Percentiles rank a stretch among this genome's conserved stretches.
Conservation (phyloP, 2,797 vertebrate genomes). For the Decapterus maruadsi region DNA sequence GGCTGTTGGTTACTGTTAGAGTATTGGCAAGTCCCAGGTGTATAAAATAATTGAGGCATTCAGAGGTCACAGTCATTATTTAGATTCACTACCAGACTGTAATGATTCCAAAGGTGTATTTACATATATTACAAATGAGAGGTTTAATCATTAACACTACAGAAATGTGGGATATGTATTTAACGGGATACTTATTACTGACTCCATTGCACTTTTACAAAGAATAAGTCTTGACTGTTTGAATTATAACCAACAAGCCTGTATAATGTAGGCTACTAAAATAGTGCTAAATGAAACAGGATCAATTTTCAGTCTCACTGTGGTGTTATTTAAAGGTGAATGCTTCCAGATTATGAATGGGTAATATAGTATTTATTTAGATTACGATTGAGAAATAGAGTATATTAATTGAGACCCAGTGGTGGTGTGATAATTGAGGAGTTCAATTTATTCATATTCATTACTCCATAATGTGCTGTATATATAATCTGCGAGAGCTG, state of each 20-base stretch:
- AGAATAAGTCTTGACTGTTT: constrained; percentile 5
- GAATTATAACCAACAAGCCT: constrained; percentile 7
- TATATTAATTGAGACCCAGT: constrained; percentile 71
- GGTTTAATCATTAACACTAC: constrained; percentile 14
- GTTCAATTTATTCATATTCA: constrained; percentile 81
- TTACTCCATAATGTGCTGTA: constrained; percentile 84
- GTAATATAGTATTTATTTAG: constrained; percentile 53
- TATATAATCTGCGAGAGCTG: constrained; percentile 79
- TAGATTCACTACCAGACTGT: constrained; percentile 22
- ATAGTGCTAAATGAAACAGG: constrained; percentile 20
- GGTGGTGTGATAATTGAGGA: constrained; percentile 74
- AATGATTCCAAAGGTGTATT: constrained; percentile 44
- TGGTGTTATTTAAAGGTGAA: constrained; percentile 58
- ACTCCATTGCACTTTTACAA: constrained; percentile 3
- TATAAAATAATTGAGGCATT: constrained; percentile 39
- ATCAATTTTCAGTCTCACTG: constrained; percentile 25
- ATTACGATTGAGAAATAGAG: constrained; percentile 56
- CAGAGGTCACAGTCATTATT: constrained; percentile 44
- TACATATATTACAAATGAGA: constrained; percentile 38
- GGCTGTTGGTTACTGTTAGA: constrained; percentile 5
- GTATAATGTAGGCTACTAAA: constrained; percentile 1
- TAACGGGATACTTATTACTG: background rate
- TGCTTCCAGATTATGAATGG: constrained; percentile 48
- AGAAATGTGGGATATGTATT: background rate
- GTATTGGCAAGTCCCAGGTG: constrained; percentile 31